Evolutionary conservation across 2,113 vertebrate species (phyloP).

Genomic region (human): DNA sequence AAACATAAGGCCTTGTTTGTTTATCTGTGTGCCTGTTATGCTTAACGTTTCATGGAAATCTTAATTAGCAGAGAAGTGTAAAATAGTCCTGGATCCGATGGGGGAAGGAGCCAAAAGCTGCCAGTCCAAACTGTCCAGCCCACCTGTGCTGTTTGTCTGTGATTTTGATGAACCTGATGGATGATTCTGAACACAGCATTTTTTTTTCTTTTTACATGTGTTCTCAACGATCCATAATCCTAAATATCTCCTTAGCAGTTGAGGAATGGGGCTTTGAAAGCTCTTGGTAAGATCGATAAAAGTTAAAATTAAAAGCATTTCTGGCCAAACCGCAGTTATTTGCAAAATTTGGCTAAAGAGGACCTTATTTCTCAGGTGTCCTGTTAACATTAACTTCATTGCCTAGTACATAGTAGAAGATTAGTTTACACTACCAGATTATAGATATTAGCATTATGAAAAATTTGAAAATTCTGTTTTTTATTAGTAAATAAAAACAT

Average conservation of each 20-base stretch:
- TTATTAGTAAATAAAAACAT: background rate
- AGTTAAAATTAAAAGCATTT: constrained; percentile 14
- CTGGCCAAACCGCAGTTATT: background rate
- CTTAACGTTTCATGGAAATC: background rate
- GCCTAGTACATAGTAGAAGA: background rate
- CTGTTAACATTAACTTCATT: background rate
- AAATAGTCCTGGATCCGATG: background rate
- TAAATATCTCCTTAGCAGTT: background rate
- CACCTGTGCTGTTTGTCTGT: background rate
- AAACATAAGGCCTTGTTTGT: background rate
- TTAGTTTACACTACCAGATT: background rate
- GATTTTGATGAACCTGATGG: background rate
- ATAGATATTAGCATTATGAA: background rate
- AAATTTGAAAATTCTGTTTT: background rate
- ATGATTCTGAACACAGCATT: background rate
- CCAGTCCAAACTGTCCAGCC: background rate
- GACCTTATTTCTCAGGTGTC: background rate
- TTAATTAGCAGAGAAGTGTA: background rate
- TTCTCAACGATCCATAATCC: background rate
- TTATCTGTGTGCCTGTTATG: background rate
- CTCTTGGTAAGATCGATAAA: background rate
- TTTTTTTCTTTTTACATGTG: background rate
- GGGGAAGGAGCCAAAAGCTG: background rate
- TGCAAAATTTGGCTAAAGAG: background rate
- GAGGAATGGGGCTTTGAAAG: background rate